These are phyloP conservation scores for Troilus luridus DNA, from an alignment of 2,888 invertebrate genomes.

Conservation along the genomic window DNA sequence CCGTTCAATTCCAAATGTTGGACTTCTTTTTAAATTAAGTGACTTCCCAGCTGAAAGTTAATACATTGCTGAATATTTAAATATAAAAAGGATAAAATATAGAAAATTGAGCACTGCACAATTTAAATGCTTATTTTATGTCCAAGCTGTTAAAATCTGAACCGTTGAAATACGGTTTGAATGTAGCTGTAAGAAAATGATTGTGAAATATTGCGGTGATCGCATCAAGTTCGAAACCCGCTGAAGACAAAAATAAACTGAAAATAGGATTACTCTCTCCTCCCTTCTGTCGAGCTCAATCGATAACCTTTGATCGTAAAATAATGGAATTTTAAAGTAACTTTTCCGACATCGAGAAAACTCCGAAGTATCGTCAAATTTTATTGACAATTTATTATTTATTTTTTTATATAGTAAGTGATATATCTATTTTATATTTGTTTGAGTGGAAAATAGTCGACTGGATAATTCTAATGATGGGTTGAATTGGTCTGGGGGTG, in stretches of 20 bases:
- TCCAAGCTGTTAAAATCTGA: neutral
- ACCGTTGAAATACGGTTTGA: neutral
- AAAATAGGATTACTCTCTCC: neutral
- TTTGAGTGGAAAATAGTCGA: too few relatives aligned
- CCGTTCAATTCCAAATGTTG: too few relatives aligned
- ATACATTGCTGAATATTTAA: too few relatives aligned
- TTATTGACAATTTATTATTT: too few relatives aligned
- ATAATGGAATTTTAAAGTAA: conserved; percentile 17
- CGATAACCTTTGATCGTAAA: neutral
- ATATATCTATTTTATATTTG: too few relatives aligned
- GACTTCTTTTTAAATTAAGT: too few relatives aligned
- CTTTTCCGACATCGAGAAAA: neutral
- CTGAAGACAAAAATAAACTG: conserved; percentile 24
- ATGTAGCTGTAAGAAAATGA: neutral
- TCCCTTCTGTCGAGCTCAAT: neutral
- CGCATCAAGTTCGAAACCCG: neutral
- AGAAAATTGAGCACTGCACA: too few relatives aligned
- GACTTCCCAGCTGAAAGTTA: too few relatives aligned
- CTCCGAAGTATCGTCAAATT: neutral
- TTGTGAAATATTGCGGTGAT: neutral
- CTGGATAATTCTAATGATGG: too few relatives aligned
- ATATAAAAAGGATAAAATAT: too few relatives aligned
- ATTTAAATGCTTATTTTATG: neutral
- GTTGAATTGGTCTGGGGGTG: too few relatives aligned
- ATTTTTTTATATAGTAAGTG: too few relatives aligned